Evolutionary conservation across 2,888 invertebrate genomes (phyloP).

Genomic region (Rhopalosiphum nymphaeae): DNA sequence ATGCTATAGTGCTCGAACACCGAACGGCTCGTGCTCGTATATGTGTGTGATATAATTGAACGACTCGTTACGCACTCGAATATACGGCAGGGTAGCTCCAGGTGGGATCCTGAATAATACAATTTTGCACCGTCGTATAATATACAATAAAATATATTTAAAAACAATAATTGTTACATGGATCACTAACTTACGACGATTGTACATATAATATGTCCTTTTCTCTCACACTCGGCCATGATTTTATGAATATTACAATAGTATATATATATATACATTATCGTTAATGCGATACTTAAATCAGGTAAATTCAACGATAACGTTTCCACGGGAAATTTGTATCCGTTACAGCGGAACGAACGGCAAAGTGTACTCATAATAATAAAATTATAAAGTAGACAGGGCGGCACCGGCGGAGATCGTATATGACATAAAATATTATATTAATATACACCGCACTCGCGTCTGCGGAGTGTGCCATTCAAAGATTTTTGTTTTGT

Average conservation of each 20-base stretch:
- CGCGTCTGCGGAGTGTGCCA: background rate
- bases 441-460: background rate
- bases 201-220: background rate
- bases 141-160: background rate
- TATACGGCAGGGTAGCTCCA: background rate
- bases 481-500: slow-evolving; percentile 22
- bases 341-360: background rate
- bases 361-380: background rate
- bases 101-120: slow-evolving; percentile 7
- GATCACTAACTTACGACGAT: background rate
- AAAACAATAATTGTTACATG: slow-evolving; percentile 14
- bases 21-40: background rate
- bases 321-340: background rate
- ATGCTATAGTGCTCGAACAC: background rate
- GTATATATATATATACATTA: background rate
- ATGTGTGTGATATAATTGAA: background rate
- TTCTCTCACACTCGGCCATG: background rate
- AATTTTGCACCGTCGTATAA: background rate
- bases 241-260: background rate
- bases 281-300: background rate
- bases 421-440: background rate
- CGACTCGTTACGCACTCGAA: background rate
- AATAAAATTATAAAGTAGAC: background rate
- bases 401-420: background rate
- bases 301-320: background rate